A percentile compares a stretch with the other conserved stretches of the same genome.
These are phyloP conservation scores for Takifugu ocellatus DNA, from an alignment of 2,797 vertebrate species.

Conservation along the genomic window DNA sequence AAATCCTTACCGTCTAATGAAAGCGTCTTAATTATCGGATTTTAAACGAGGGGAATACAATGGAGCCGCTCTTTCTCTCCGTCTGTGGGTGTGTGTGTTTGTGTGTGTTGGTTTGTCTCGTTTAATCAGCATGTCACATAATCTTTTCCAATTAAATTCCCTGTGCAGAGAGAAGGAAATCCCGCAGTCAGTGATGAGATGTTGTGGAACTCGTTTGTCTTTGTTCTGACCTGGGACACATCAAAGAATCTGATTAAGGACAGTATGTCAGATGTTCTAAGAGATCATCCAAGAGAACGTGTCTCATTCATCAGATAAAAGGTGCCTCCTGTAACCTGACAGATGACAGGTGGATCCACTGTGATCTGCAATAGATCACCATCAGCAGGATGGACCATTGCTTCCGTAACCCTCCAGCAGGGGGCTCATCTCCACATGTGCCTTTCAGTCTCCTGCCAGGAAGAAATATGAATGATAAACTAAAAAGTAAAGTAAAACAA, in stretches of 20 bases:
- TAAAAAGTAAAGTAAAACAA: no score
- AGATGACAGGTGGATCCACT: no score
- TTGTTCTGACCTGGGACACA: conserved; percentile 57
- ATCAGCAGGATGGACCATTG: no score
- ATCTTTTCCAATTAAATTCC: conserved; percentile 66
- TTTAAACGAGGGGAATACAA: conserved; percentile 22
- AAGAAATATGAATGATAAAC: no score
- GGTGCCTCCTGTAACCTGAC: conserved; percentile 17
- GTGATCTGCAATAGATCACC: no score
- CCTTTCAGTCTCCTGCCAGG: no score
- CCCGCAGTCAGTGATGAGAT: conserved; percentile 64
- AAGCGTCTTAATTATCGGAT: no score
- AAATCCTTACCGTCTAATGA: no score
- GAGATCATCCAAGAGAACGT: conserved; percentile 35
- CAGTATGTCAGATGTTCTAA: conserved; percentile 29
- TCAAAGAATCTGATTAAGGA: conserved; percentile 55
- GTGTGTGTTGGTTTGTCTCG: conserved; percentile 30
- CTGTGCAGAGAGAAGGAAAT: conserved; percentile 51
- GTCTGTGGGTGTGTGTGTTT: conserved; percentile 6
- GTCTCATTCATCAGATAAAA: conserved; percentile 39
- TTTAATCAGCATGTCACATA: conserved; percentile 69
- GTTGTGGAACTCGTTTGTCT: conserved; percentile 55
- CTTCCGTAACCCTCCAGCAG: no score
- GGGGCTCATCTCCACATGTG: no score
- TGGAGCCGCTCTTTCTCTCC: conserved; percentile 35